Percentiles rank a stretch among this genome's conserved stretches.
These are phyloP conservation scores for Ceratina japonica DNA, from an alignment of 1,140 invertebrate species.

Conservation along the genomic window DNA sequence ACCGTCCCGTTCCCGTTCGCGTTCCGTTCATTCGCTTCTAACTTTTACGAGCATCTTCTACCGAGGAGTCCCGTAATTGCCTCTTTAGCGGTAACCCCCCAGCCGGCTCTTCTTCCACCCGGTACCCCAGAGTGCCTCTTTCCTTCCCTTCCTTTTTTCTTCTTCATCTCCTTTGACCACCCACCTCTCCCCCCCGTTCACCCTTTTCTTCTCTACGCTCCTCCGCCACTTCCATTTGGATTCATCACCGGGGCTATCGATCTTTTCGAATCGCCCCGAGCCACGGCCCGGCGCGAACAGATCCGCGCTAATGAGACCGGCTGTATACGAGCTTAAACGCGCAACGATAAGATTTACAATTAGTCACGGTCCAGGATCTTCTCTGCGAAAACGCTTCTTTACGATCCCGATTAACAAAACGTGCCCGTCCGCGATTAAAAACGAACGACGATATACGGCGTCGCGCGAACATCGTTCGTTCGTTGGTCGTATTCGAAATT, in stretches of 20 bases:
- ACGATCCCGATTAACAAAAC: too few species aligned
- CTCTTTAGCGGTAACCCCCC: conserved; percentile 64
- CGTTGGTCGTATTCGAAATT: too few species aligned
- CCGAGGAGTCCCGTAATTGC: conserved; percentile 64
- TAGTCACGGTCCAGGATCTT: too few species aligned
- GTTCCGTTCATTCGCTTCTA: conserved; percentile 44
- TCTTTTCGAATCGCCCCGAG: neutral
- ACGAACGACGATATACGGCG: too few species aligned
- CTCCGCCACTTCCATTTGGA: neutral
- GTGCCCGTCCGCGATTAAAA: too few species aligned
- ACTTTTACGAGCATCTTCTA: conserved; percentile 66
- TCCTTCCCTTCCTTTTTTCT: neutral
- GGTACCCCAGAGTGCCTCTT: conserved; percentile 14
- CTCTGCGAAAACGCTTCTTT: too few species aligned
- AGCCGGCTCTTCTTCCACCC: conserved; percentile 17
- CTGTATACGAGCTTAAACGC: neutral
- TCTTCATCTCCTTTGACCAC: neutral
- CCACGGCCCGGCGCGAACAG: neutral
- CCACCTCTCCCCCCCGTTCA: neutral
- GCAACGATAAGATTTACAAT: neutral
- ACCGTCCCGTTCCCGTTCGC: too few species aligned
- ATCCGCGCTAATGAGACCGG: too few species aligned
- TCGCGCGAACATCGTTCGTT: too few species aligned
- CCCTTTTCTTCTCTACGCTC: neutral
- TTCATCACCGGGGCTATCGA: neutral